Conservation (phyloP, 2,113 vertebrate genomes). For the Ivindomyrus marchei region DNA sequence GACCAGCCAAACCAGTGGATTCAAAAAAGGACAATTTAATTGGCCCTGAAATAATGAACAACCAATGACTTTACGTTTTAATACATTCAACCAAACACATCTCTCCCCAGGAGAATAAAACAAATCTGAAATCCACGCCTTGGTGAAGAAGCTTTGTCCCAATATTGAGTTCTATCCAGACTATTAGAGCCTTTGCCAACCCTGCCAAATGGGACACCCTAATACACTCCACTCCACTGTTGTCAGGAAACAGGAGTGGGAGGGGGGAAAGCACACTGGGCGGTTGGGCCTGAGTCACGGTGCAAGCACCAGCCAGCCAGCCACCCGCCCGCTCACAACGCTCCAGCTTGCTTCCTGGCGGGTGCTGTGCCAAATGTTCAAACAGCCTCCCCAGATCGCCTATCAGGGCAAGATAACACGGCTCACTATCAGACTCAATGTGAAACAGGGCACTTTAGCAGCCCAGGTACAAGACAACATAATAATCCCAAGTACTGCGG, state of each 20-base stretch:
- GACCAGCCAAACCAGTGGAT: background rate
- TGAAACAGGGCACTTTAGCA: background rate
- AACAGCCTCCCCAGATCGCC: background rate
- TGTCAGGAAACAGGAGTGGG: conserved; percentile 4
- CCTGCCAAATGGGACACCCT: background rate
- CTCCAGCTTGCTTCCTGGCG: background rate
- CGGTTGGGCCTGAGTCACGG: conserved; percentile 21
- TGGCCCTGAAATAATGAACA: background rate
- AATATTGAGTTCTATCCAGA: background rate
- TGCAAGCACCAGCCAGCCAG: background rate
- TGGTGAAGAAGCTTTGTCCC: background rate
- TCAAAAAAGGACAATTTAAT: background rate
- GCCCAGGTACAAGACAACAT: background rate
- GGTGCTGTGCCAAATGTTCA: background rate
- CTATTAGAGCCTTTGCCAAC: background rate
- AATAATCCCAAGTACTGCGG: background rate
- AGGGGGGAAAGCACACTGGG: background rate
- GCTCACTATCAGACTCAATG: background rate
- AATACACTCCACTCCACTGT: background rate
- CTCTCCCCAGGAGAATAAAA: background rate
- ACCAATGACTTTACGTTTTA: background rate
- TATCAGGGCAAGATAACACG: background rate
- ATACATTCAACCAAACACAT: background rate
- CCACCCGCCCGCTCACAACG: background rate
- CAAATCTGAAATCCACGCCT: background rate